phyloP scores from a whole-genome alignment of 2,113 vertebrate genomes.

The Athene noctua region DNA sequence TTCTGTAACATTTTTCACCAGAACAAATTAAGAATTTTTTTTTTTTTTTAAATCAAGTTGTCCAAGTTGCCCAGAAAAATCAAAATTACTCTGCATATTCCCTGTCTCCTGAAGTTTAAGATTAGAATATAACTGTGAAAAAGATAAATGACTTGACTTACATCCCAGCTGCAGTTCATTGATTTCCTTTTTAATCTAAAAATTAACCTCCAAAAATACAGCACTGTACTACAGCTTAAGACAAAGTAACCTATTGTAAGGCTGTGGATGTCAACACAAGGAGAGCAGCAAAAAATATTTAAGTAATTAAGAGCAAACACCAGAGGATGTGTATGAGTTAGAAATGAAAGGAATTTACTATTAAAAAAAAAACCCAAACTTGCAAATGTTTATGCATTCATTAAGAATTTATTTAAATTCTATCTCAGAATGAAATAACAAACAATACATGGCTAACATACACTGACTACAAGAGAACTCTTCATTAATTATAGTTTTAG shows the following conservation, averaged over 20 bases:
- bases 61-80: not conserved
- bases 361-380: not conserved
- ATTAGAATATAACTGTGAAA: not conserved
- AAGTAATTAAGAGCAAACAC: not conserved
- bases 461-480: not conserved
- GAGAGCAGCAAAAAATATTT: not conserved
- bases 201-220: not conserved
- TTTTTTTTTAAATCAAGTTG: too few relatives aligned
- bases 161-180: not conserved
- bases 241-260: not conserved
- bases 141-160: not conserved
- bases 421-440: not conserved
- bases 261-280: not conserved
- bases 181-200: constrained; percentile 3
- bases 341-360: not conserved
- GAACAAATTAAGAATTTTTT: not conserved
- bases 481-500: not conserved
- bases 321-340: not conserved
- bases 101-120: not conserved
- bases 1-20: not conserved
- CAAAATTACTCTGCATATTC: not conserved
- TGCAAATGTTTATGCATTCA: not conserved
- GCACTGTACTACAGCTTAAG: not conserved
- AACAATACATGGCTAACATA: not conserved
- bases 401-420: not conserved